Base-by-base conservation (phyloP, 2,113 vertebrate genomes). In the Lamprologus sp. region DNA sequence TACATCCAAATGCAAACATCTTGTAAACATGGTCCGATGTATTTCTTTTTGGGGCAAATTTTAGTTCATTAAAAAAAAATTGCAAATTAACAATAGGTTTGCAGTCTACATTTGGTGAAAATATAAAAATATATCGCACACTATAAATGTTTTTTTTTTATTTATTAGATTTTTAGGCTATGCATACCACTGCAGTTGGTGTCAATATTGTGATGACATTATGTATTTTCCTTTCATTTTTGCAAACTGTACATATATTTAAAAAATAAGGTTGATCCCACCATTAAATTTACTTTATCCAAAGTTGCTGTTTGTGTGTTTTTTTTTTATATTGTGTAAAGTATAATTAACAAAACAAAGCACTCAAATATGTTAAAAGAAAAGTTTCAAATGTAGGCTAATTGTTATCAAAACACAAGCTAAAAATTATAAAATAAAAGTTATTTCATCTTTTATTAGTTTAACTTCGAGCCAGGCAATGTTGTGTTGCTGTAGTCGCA, bases 271-370 rank as follows among this genome's bases (percentile, higher is more conserved):
- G 12, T 45, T 85, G 87, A 87, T 83, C 55, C 4, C 37, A 60
- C 47, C 58, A 92, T 82, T 94, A 92, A 93, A 93, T 70, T 26
- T 82, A 21, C 7, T 88, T 93, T 88, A 37, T 85, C 65, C 26
- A 49, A 28, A 11, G 12, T 55, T 83, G 15, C 14, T 33, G 28
- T 79, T 84, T 14, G 5, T 60, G 28, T 65, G 12, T 5, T 55
- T 37, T 82, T 33, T 49, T 2, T 26, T 10, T 0, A 17, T 42
- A 23, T 31, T 12, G 10, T 10, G 6, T 4, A 40, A 4, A 21
- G 5, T 26, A 31, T 42, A 63, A 23, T 75, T 19, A 28, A 28
- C 40, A 47, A 28, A 68, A 23, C 7, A 40, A 68, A 68, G 19
- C 12, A 40, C 35, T 68, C 35, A 40, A 40, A 23, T 40, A 40